These are phyloP conservation scores for Julus scandinavius DNA, from an alignment of 2,888 invertebrate species.

Conservation along the genomic window DNA sequence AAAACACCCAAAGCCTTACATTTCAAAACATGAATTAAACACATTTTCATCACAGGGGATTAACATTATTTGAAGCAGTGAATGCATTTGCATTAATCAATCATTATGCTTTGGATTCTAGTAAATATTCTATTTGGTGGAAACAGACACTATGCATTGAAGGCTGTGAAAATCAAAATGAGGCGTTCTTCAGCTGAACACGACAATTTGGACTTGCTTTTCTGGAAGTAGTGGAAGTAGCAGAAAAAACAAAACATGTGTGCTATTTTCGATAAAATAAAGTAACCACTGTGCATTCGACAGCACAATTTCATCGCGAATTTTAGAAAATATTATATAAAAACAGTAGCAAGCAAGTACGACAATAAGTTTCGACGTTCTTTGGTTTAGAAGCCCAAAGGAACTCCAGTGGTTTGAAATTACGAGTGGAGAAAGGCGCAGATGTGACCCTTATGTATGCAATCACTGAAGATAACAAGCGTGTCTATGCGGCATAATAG, in stretches of 20 bases:
- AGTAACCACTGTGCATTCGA: not conserved
- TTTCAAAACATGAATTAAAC: not conserved
- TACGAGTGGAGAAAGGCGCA: constrained; percentile 27
- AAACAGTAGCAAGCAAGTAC: not conserved
- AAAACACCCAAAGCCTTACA: too few species aligned
- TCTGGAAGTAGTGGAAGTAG: not conserved
- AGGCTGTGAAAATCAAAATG: too few species aligned
- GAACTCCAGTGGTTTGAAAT: not conserved
- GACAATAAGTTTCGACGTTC: not conserved
- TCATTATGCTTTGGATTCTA: not conserved
- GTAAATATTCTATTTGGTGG: not conserved
- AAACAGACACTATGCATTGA: too few species aligned
- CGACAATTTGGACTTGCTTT: too few species aligned
- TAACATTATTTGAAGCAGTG: not conserved
- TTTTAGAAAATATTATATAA: not conserved
- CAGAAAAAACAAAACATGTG: not conserved
- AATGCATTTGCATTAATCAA: not conserved
- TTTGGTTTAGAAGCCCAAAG: not conserved
- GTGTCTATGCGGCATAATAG: constrained; percentile 37
- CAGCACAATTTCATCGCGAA: not conserved
- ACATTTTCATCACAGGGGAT: not conserved
- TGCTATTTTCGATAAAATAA: not conserved
- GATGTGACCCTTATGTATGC: constrained; percentile 10
- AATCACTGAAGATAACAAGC: constrained; percentile 36
- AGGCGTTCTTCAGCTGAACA: too few species aligned